These are phyloP conservation scores for Acromyrmex heyeri DNA, from an alignment of 1,140 invertebrate species.

Conservation along the genomic window DNA sequence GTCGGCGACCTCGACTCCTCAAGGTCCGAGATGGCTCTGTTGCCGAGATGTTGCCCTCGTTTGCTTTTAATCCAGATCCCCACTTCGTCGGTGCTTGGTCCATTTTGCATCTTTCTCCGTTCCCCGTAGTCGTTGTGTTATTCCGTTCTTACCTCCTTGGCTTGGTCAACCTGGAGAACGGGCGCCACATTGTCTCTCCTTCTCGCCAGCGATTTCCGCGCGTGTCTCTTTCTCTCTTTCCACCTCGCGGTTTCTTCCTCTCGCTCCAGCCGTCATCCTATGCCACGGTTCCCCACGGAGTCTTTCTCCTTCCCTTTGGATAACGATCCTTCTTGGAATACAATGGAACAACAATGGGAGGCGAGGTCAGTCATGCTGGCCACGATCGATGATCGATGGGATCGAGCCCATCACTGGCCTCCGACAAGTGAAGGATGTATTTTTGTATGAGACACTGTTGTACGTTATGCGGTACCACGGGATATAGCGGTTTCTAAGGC, in stretches of 20 bases:
- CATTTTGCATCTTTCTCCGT: constrained; percentile 79
- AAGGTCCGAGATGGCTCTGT: constrained; percentile 86
- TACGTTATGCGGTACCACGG: constrained; percentile 1
- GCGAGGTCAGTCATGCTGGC: constrained; percentile 43
- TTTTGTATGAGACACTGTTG: constrained; percentile 13
- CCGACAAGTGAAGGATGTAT: constrained; percentile 34
- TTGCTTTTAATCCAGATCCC: constrained; percentile 87
- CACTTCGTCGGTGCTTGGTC: constrained; percentile 82
- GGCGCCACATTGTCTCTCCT: constrained; percentile 67
- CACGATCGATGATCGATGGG: constrained; percentile 54
- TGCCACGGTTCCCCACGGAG: background rate
- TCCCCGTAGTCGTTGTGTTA: constrained; percentile 28
- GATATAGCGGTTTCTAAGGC: constrained; percentile 32
- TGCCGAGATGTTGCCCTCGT: constrained; percentile 85
- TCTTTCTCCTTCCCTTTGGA: constrained; percentile 17
- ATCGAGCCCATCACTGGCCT: constrained; percentile 27
- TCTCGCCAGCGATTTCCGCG: constrained; percentile 46
- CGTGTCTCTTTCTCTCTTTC: constrained; percentile 69
- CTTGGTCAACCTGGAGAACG: constrained; percentile 71
- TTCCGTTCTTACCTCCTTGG: constrained; percentile 14
- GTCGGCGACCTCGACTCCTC: constrained; percentile 82
- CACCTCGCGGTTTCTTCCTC: constrained; percentile 52
- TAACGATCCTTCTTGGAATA: constrained; percentile 33
- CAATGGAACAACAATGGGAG: constrained; percentile 39
- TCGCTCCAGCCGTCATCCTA: constrained; percentile 27